Evolutionary conservation across 2,113 vertebrate genomes (phyloP), one percentile per base, ranked within the genome.

Genomic region (Bothrops jararaca): DNA sequence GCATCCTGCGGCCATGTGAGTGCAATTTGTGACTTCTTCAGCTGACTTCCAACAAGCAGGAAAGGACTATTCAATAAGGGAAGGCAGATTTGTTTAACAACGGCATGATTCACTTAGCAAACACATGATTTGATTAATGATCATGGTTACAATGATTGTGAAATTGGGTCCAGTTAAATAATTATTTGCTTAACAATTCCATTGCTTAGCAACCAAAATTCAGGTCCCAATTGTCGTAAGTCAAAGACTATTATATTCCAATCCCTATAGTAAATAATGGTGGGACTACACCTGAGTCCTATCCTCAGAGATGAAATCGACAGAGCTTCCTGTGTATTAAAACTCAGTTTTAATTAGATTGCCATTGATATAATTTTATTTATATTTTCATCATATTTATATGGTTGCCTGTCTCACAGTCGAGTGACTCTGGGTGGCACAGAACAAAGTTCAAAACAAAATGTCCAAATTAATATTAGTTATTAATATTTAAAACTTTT

Each of bases 311-410:
- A 39, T 22, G 52, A 92, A 88, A 58, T 86, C 88, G 3, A 91
- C 20, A 11, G 5, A 26, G 26, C 42, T 34, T 39, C 34, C 69
- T 80, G 15, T 39, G n/a, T 39, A 80, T 80, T 74, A 56, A 92
- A 94, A 94, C 69, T 34, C n/a, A 3, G 6, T 80, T 80, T 80
- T 80, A 80, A 80, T 39, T 80, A 85, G 57, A 50, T 93, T 56
- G 93, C 74, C 91, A 9, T 60, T 88, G 93, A 94, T 91, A 85
- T 85, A 91, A 10, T 94, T 92, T 7, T 92, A 12, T 50, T 42
- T 50, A 11, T 86, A 86, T 24, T 48, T 1, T 85, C 34, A 18
- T 58, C 7, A 10, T 64, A 64, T 64, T 64, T 64, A n/a, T 11
- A n/a, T 12, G 1, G 26, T 64, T 13, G 45, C 22, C 45, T 86